These are phyloP conservation scores for Burhinus bistriatus DNA, from an alignment of 2,113 vertebrate genomes.

Conservation along the genomic window DNA sequence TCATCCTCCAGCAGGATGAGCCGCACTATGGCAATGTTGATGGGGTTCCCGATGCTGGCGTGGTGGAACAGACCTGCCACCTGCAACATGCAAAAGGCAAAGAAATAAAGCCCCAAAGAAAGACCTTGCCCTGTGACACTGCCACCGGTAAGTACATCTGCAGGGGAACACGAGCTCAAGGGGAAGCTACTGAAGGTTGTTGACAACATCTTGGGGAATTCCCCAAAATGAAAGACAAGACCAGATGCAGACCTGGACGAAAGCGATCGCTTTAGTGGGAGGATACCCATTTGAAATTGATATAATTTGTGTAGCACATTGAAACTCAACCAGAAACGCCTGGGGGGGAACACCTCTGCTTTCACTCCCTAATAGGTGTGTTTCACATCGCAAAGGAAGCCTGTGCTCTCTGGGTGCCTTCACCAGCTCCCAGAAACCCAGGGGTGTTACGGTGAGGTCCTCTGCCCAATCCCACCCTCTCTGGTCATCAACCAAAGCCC, in stretches of 20 bases:
- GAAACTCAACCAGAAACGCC: neutral
- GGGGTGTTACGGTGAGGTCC: neutral
- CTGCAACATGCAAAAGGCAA: constrained; percentile 62
- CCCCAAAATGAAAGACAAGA: neutral
- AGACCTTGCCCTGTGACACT: neutral
- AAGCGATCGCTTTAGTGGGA: too few relatives aligned
- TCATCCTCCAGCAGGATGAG: constrained; percentile 90
- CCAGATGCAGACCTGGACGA: neutral
- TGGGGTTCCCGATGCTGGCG: constrained; percentile 91
- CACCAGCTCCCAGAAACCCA: neutral
- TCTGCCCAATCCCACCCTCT: neutral
- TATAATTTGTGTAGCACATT: neutral
- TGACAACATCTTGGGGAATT: neutral
- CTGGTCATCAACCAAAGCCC: neutral
- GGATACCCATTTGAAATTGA: neutral
- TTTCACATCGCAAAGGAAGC: neutral
- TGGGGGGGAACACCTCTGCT: neutral
- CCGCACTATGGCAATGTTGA: constrained; percentile 91
- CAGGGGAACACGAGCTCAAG: neutral
- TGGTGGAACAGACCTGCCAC: constrained; percentile 91
- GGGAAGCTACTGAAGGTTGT: neutral
- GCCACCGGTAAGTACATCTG: neutral
- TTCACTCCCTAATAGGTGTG: neutral
- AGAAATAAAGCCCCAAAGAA: neutral
- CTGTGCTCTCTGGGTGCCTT: neutral